phyloP scores from a whole-genome alignment of 1,140 invertebrate genomes.

The Nomia melanderi region DNA sequence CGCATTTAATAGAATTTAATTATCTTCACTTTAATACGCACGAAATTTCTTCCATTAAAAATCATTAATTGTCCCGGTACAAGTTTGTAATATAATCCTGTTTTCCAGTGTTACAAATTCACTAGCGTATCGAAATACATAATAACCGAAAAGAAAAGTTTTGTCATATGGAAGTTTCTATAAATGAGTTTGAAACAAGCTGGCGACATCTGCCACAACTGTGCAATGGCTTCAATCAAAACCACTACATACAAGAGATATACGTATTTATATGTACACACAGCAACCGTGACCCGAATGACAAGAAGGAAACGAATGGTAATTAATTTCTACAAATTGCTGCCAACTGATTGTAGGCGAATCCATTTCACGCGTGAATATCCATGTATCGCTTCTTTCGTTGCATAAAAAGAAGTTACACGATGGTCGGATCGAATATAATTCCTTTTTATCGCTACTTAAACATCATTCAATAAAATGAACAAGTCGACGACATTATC shows the following conservation, averaged over 20 bases:
- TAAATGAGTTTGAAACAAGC: conserved; percentile 13
- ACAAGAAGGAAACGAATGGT: not conserved
- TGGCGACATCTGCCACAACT: conserved; percentile 17
- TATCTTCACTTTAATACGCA: too few species aligned
- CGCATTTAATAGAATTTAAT: too few species aligned
- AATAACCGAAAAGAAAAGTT: conserved; percentile 4
- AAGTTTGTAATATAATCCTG: not conserved
- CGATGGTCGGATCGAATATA: too few species aligned
- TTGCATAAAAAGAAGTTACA: too few species aligned
- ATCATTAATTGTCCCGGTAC: too few species aligned
- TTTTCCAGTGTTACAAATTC: not conserved
- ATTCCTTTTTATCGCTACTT: too few species aligned
- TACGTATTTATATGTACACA: not conserved
- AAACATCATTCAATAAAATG: too few species aligned
- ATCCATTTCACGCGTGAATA: too few species aligned
- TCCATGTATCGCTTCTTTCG: not conserved
- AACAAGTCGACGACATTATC: too few species aligned
- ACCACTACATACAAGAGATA: not conserved
- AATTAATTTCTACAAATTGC: not conserved
- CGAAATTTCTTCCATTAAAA: too few species aligned
- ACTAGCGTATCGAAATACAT: not conserved
- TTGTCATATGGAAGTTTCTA: conserved; percentile 23
- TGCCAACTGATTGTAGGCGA: too few species aligned
- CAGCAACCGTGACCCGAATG: not conserved
- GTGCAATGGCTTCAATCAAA: not conserved